A percentile compares a stretch with the other conserved stretches of the same genome.
phyloP scores from a whole-genome alignment of 2,113 vertebrate genomes.

The Chionis minor region DNA sequence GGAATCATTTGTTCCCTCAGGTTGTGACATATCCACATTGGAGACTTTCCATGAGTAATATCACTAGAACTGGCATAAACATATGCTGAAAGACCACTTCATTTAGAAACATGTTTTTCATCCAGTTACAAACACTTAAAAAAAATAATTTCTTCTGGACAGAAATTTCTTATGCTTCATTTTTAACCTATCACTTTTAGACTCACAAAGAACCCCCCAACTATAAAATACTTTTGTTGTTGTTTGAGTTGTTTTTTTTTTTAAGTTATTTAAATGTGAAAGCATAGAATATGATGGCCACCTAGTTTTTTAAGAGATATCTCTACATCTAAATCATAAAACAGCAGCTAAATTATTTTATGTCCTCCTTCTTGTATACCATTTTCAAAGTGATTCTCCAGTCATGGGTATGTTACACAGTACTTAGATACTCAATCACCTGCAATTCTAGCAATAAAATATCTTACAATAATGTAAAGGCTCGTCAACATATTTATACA shows the following conservation, averaged over 20 bases:
- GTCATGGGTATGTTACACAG: neutral
- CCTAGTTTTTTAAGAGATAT: neutral
- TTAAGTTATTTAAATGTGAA: neutral
- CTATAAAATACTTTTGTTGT: neutral
- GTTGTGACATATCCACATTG: slow-evolving; percentile 28
- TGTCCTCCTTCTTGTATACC: neutral
- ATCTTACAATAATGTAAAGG: neutral
- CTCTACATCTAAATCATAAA: neutral
- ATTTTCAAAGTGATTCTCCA: neutral
- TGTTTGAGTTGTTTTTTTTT: neutral
- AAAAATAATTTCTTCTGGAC: neutral
- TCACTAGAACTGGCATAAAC: slow-evolving; percentile 29
- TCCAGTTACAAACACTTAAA: neutral
- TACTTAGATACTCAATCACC: neutral
- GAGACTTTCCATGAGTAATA: neutral
- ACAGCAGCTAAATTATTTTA: neutral
- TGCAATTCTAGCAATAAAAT: neutral
- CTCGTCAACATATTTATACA: neutral
- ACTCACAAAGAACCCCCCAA: neutral
- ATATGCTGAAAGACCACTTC: slow-evolving; percentile 50
- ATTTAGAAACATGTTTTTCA: slow-evolving; percentile 8
- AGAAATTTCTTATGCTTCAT: neutral
- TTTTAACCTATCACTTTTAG: neutral
- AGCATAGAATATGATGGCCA: neutral
- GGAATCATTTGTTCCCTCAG: slow-evolving; percentile 35